These are phyloP conservation scores for Sarcophaga peregrina DNA, from an alignment of 1,140 invertebrate genomes.

Conservation along the genomic window DNA sequence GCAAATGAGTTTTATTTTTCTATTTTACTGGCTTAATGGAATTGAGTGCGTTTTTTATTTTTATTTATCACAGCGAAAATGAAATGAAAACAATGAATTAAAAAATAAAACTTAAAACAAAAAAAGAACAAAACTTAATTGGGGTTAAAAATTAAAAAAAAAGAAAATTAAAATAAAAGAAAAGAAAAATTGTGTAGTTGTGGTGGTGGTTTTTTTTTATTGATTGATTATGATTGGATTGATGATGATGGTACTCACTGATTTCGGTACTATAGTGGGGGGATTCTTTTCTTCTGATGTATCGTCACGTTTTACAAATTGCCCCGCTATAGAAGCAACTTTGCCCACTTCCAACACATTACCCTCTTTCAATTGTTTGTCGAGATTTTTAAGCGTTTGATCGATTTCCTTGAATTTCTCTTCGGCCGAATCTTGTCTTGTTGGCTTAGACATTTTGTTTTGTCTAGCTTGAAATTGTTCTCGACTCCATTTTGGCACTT, in stretches of 20 bases:
- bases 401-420: slow-evolving; percentile 80
- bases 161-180: slow-evolving; percentile 41
- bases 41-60: not conserved
- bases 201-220: slow-evolving; percentile 6
- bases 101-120: not conserved
- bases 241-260: slow-evolving; percentile 69
- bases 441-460: slow-evolving; percentile 77
- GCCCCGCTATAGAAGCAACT: slow-evolving; percentile 87
- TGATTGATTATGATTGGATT: slow-evolving; percentile 44
- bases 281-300: slow-evolving; percentile 67
- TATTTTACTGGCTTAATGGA: not conserved
- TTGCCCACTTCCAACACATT: slow-evolving; percentile 78
- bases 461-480: slow-evolving; percentile 87
- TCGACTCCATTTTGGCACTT: slow-evolving; percentile 90
- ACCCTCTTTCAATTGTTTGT: slow-evolving; percentile 84
- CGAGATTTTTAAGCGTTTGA: slow-evolving; percentile 81
- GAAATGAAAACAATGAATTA: not conserved
- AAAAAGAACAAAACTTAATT: slow-evolving; percentile 37
- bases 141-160: slow-evolving; percentile 46
- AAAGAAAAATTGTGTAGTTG: slow-evolving; percentile 38
- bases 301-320: slow-evolving; percentile 77
- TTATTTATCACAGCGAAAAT: not conserved
- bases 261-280: slow-evolving; percentile 69
- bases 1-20: not conserved
- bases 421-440: slow-evolving; percentile 70